A percentile compares a stretch with the other conserved stretches of the same genome.
These are phyloP conservation scores for Euplagia quadripunctaria DNA, from an alignment of 2,888 invertebrate species.

Conservation along the genomic window DNA sequence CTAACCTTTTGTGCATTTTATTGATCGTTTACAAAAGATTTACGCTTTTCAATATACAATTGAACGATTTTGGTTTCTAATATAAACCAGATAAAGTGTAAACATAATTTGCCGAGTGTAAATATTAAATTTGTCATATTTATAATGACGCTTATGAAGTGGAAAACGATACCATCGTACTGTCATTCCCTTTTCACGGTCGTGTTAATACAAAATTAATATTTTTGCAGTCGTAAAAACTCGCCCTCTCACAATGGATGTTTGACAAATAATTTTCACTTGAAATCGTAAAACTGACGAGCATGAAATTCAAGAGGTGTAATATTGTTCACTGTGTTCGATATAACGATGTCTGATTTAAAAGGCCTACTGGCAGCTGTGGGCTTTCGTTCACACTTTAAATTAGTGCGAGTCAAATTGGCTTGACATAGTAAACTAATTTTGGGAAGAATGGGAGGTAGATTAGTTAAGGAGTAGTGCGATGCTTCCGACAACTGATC, in stretches of 20 bases:
- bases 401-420: slow-evolving; percentile 15
- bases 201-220: slow-evolving; percentile 84
- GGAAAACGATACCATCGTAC: slow-evolving; percentile 81
- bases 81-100: slow-evolving; percentile 9
- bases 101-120: slow-evolving; percentile 26
- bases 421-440: slow-evolving; percentile 11
- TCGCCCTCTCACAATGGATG: slow-evolving; percentile 55
- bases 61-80: slow-evolving; percentile 49
- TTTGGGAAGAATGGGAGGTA: not conserved
- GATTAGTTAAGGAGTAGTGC: not conserved
- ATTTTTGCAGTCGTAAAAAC: slow-evolving; percentile 65
- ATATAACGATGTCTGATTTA: slow-evolving; percentile 21
- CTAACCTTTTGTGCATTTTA: slow-evolving; percentile 68
- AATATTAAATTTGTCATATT: slow-evolving; percentile 49
- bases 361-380: slow-evolving; percentile 19
- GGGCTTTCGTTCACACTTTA: slow-evolving; percentile 14
- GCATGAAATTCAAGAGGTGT: slow-evolving; percentile 62
- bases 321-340: slow-evolving; percentile 31
- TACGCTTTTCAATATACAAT: not conserved
- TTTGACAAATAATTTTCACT: slow-evolving; percentile 69
- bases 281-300: slow-evolving; percentile 60
- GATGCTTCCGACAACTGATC: not conserved
- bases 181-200: slow-evolving; percentile 84
- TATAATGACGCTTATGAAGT: slow-evolving; percentile 81
- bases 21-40: slow-evolving; percentile 56